Base-by-base conservation (phyloP, 2,113 vertebrate genomes). In the Damaliscus lunatus region DNA sequence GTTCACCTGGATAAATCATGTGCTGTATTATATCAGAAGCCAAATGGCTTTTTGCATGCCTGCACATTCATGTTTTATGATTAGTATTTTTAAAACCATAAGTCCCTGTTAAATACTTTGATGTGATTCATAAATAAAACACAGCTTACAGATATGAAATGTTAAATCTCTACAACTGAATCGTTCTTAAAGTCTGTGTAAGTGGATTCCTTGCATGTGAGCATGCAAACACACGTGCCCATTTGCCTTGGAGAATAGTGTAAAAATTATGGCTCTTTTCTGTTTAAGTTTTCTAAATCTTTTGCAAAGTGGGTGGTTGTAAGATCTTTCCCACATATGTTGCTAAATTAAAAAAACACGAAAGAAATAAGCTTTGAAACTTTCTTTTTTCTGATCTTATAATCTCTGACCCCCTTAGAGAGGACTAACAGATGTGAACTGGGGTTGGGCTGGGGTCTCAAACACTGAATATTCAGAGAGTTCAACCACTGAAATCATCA, bases 71-170 rank as follows among this genome's bases (percentile, higher is more conserved):
- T 46, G 85, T 97, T 80, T 84, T 64, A 97, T 27, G 25, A 86
- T 19, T 33, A 88, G 53, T 92, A 52, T 33, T 53, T 95, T 88
- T 92, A 60, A 67, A 96, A 92, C 52, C 88, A 77, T 46, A 81
- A 90, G 74, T 93, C 91, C 33, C 67, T 74, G 3, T 90, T 96
- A 93, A 87, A 84, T 96, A 74, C 59, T 89, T 96, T 84, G 78
- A 95, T 97, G 64, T 67, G 71, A 59, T 57, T 93, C 83, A 91
- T 93, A 94, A 91, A 93, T 88, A 87, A 97, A 96, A 97, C 60
- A 52, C 52, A 84, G 84, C 71, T 29, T 91, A 85, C 85, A 60
- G 83, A 25, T 48, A 55, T 71, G 50, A 93, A 80, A 87, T 25
- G 78, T 57, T 19, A 59, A 92, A 71, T 83, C n/a, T 89, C 50